phyloP scores from a whole-genome alignment of 2,797 vertebrate genomes.

The Vespertilio murinus region DNA sequence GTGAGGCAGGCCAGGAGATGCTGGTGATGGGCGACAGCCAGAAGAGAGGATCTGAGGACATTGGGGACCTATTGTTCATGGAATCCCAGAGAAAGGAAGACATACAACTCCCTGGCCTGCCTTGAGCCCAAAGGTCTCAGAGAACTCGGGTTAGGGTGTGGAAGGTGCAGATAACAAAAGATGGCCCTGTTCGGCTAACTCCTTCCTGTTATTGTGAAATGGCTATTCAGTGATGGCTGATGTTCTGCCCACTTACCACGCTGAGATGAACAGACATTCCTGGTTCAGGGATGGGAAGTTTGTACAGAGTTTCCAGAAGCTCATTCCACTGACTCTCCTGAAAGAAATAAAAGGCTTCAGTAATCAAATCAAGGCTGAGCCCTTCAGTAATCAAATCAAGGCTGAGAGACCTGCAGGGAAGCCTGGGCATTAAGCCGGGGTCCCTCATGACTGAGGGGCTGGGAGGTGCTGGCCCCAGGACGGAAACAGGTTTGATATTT shows the following conservation, averaged over 20 bases:
- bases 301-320: slow-evolving; percentile 92
- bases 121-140: not conserved
- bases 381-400: slow-evolving; percentile 12
- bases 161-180: not conserved
- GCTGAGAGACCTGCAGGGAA: not conserved
- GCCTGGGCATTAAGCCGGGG: not conserved
- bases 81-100: slow-evolving; percentile 47
- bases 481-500: slow-evolving; percentile 57
- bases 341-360: slow-evolving; percentile 74
- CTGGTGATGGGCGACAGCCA: not conserved
- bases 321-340: slow-evolving; percentile 94
- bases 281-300: slow-evolving; percentile 91
- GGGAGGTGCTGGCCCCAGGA: not conserved
- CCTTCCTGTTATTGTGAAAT: slow-evolving; percentile 32
- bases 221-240: not conserved
- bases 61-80: not conserved
- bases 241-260: slow-evolving; percentile 87
- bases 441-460: not conserved
- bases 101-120: not conserved
- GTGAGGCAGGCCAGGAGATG: not conserved
- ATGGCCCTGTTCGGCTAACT: not conserved
- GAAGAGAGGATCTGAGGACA: not conserved
- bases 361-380: slow-evolving; percentile 31
- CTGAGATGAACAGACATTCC: slow-evolving; percentile 94
- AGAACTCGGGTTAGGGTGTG: not conserved